Conservation (phyloP, 2,797 vertebrate species). For the Sebastes minor region DNA sequence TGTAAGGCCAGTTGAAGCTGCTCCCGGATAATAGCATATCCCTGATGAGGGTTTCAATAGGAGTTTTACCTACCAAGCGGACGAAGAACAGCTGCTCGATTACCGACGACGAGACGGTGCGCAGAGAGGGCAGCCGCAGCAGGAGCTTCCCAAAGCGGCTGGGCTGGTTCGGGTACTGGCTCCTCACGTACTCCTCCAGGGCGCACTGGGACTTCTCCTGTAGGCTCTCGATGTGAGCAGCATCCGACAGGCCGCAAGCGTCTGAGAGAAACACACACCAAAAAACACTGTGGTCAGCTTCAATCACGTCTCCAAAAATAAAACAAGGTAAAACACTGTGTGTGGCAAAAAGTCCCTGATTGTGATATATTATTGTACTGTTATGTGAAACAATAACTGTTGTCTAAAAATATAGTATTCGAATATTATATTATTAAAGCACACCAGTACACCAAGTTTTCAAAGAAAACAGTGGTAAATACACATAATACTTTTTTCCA, state of each 20-base stretch:
- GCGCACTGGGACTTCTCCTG: conserved; percentile 99
- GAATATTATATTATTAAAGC: conserved; percentile 10
- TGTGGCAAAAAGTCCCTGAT: conserved; percentile 2
- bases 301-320: background rate
- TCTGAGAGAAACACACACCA: conserved; percentile 79
- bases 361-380: background rate
- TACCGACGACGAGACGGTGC: conserved; percentile 96
- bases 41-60: conserved; percentile 99
- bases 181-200: conserved; percentile 97
- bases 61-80: conserved; percentile 99
- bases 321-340: background rate
- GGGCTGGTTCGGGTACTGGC: conserved; percentile 98
- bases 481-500: background rate
- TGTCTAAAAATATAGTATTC: background rate
- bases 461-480: background rate
- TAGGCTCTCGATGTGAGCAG: conserved; percentile 97
- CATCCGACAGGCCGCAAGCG: conserved; percentile 97
- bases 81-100: conserved; percentile 99
- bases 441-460: background rate
- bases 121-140: conserved; percentile 94
- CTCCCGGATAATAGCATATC: conserved; percentile 99
- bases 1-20: conserved; percentile 99
- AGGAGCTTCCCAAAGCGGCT: conserved; percentile 98
- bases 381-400: conserved; percentile 7
- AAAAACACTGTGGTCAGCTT: conserved; percentile 50